Evolutionary conservation across 2,113 vertebrate species (phyloP).

Genomic region (Heterochromis multidens): DNA sequence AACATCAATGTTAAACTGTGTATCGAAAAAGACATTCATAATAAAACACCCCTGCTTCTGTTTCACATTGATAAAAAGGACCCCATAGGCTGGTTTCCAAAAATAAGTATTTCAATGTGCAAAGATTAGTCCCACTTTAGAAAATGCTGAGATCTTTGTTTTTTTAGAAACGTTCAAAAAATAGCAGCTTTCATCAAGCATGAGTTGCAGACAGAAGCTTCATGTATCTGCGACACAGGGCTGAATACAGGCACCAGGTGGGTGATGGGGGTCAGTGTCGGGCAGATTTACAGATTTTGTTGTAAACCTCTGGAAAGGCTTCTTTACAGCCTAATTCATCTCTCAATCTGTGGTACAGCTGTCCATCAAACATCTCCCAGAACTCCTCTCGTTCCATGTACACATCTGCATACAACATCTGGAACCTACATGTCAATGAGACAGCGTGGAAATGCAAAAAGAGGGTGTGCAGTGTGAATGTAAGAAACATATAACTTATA

Average conservation of each 20-base stretch:
- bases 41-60: background rate
- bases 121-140: background rate
- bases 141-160: background rate
- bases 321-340: constrained; percentile 85
- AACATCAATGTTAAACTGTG: background rate
- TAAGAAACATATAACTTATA: background rate
- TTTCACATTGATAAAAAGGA: background rate
- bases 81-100: background rate
- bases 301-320: constrained; percentile 95
- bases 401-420: constrained; percentile 98
- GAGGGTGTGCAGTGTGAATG: background rate
- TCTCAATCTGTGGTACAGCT: constrained; percentile 88
- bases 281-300: constrained; percentile 97
- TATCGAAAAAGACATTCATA: background rate
- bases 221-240: fast-evolving
- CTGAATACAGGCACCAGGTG: background rate
- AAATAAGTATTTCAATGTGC: background rate
- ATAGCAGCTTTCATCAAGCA: background rate
- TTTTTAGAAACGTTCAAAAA: background rate
- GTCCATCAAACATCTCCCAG: constrained; percentile 98
- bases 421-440: constrained; percentile 79
- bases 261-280: constrained; percentile 80
- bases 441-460: background rate
- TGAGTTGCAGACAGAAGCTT: background rate
- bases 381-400: constrained; percentile 96